A percentile compares a stretch with the other conserved stretches of the same genome.
Evolutionary conservation across 2,888 invertebrate genomes (phyloP).

Genomic region (Patella ulyssiponensis): DNA sequence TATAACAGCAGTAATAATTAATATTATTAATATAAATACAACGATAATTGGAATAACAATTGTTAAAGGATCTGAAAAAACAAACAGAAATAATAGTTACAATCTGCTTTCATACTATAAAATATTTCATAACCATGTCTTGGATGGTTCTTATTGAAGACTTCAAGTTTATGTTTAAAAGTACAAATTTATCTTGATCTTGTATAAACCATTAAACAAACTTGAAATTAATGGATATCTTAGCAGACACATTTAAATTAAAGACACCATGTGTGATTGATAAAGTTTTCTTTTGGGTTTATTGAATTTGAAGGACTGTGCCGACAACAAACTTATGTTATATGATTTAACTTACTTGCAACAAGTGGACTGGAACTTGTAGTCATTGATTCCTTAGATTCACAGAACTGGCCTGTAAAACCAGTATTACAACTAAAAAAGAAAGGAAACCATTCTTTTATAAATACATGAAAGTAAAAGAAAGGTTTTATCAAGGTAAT

Average conservation of each 20-base stretch:
- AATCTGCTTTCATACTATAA: background rate
- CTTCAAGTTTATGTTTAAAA: no score
- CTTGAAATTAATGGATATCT: no score
- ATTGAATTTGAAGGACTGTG: no score
- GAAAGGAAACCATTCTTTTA: background rate
- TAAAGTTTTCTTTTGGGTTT: no score
- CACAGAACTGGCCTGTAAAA: conserved; percentile 38
- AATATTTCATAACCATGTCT: background rate
- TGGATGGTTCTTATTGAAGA: no score
- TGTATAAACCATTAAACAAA: no score
- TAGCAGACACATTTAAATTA: no score
- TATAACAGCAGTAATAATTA: conserved; percentile 40
- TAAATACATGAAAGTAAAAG: background rate
- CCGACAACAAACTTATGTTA: no score
- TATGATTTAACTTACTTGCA: background rate
- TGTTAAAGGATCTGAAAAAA: conserved; percentile 25
- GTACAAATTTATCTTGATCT: no score
- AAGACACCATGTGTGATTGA: no score
- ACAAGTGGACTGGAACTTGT: background rate
- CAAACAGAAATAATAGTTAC: background rate
- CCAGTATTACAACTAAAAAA: conserved; percentile 37
- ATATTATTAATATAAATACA: conserved; percentile 35
- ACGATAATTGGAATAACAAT: conserved; percentile 19
- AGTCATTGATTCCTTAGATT: conserved; percentile 2
- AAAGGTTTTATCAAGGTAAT: no score